Base-by-base conservation (phyloP, 2,888 invertebrate genomes). In the Tachystola acroxantha region DNA sequence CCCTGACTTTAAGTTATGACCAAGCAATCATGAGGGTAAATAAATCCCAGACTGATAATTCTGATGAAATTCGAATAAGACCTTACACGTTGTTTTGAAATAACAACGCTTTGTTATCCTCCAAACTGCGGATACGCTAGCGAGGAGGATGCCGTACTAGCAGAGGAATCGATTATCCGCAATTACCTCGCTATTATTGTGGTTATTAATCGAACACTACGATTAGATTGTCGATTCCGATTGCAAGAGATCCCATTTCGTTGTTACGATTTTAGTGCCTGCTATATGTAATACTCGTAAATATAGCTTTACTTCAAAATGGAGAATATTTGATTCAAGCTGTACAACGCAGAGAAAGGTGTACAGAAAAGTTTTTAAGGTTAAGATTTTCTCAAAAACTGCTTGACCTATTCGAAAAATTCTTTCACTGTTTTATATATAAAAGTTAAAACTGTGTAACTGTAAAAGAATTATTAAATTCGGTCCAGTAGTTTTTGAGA, bases 131-230 rank as follows among this genome's bases (percentile, higher is more conserved):
- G 28, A 28, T n/a, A 22, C 12, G 27, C 4, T 12, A 26, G 43
- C 39, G 46, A 35, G 27, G 26, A 31, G 25, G 37, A 47, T 44
- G 44, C 43, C 42, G 43, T 37, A n/a, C n/a, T n/a, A n/a, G n/a
- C 36, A 36, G 25, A 45, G 49, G 45, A 51, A 43, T 43, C 45
- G 26, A 43, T 46, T 46, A 46, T 45, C 42, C 46, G 41, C 43
- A 40, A 48, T 48, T 52, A 47, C 42, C 26, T 37, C 28, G 10
- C 26, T 24, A 12, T 32, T 11, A 20, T n/a, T 20, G 24, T 24
- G 24, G n/a, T 7, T 24, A 24, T 24, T 24, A 24, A 24, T 24
- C 24, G n/a, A n/a, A n/a, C 7, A 24, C n/a, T 24, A 24, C 24
- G 7, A n/a, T 24, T 24, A n/a, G n/a, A 24, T n/a, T n/a, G n/a